Base-by-base conservation (phyloP, 2,888 invertebrate species). In the Steinernema hermaphroditum region DNA sequence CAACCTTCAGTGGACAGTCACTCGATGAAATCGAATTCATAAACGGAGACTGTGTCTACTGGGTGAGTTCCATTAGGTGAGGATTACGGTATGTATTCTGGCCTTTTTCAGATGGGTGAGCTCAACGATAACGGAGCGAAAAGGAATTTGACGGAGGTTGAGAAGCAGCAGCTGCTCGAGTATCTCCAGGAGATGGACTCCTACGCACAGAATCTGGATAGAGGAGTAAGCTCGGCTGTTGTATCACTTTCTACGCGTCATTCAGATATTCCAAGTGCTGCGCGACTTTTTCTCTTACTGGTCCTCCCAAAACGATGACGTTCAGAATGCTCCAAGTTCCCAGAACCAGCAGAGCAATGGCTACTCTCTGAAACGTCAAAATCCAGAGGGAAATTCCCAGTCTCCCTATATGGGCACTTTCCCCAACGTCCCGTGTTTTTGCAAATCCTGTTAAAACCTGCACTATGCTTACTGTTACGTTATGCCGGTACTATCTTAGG, bases 101-200 rank as follows among this genome's bases (percentile, higher is more conserved):
- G 12, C 37, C 9, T 32, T 29, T 8, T 62, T 62, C 34, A 62
- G 62, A 62, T 32, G 2, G 62, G 62, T 2, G 16, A 62, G 27
- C 62, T 62, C 16, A 62, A 62, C 32, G 62, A 62, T 32, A 62
- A 62, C 62, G 62, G 62, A 9, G 62, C 16, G 62, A 62, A 12
- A n/a, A 22, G 62, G 16, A 62, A 62, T 32, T n/a, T 62, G n/a
- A 62, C 62, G 32, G 62, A 62, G 12, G 12, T 32, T 32, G 62
- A 62, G 62, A 62, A 62, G 62, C 32, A 62, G 62, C 62, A 62
- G 62, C 62, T 62, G 2, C 62, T 14, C 1, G 32, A 32, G 34
- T 62, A 62, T 16, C 16, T 62, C 34, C 62, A 62, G 62, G 16
- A 62, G 2, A 62, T 62, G 29, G 32, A 62, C 62, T 16, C 16